Percentiles rank a stretch among this genome's conserved stretches.
Conservation (phyloP, 2,888 invertebrate species). For the Caenorhabditis imperialis region DNA sequence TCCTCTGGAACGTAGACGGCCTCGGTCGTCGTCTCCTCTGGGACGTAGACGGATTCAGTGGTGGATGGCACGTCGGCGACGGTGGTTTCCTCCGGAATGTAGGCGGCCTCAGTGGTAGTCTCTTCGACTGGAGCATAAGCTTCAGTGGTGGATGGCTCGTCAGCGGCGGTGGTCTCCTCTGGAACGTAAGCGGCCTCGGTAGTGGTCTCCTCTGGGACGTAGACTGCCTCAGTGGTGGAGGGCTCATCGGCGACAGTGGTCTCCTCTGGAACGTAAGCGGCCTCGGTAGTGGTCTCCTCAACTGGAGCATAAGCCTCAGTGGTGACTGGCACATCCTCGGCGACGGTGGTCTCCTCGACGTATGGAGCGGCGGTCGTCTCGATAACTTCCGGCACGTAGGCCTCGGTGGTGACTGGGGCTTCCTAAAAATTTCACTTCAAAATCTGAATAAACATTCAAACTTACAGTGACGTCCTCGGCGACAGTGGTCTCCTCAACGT, state of each 20-base stretch:
- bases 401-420: constrained; percentile 1
- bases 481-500: not conserved
- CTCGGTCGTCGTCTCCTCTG: too few species aligned
- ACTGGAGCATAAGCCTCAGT: not conserved
- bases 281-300: not conserved
- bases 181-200: not conserved
- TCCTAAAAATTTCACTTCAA: constrained; percentile 2
- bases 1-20: too few species aligned
- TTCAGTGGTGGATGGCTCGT: too few species aligned
- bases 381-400: not conserved
- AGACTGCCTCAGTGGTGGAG: not conserved
- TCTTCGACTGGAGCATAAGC: too few species aligned
- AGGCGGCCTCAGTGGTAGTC: too few species aligned
- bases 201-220: not conserved
- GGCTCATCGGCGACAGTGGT: not conserved
- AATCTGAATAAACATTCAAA: not conserved
- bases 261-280: not conserved
- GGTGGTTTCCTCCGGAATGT: not conserved
- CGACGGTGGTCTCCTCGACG: not conserved
- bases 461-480: not conserved
- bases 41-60: not conserved
- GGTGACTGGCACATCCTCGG: not conserved
- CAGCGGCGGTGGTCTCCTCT: constrained; percentile 6
- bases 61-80: constrained; percentile 7
- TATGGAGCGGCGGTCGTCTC: constrained; percentile 1